Percentiles rank a stretch among this genome's conserved stretches.
These are phyloP conservation scores for Batillaria attramentaria DNA, from an alignment of 1,140 invertebrate species.

Conservation along the genomic window DNA sequence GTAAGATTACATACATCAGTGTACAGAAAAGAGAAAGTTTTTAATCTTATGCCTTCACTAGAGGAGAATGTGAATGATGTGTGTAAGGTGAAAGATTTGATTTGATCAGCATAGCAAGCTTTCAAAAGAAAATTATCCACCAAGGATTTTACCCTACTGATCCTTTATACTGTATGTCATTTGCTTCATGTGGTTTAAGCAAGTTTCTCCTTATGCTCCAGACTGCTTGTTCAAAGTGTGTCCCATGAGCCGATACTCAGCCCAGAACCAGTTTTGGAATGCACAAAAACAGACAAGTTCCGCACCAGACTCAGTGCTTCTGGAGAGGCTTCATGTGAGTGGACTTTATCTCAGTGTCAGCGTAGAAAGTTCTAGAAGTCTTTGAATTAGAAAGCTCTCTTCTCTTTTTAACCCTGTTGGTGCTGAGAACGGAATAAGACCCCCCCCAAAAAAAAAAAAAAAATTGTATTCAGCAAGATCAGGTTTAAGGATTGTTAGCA, in stretches of 20 bases:
- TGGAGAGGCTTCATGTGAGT: conserved; percentile 87
- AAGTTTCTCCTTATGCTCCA: conserved; percentile 74
- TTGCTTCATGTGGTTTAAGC: too few relatives aligned
- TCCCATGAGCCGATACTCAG: conserved; percentile 98
- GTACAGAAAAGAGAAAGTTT: too few relatives aligned
- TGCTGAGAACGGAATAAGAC: too few relatives aligned
- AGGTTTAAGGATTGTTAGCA: too few relatives aligned
- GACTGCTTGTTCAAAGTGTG: conserved; percentile 99
- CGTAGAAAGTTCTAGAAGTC: not conserved
- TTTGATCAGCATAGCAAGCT: too few relatives aligned
- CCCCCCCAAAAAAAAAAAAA: not conserved
- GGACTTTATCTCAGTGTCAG: not conserved
- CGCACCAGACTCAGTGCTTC: conserved; percentile 89
- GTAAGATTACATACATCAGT: too few relatives aligned
- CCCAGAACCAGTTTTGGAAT: conserved; percentile 99
- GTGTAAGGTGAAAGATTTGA: too few relatives aligned
- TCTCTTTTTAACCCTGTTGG: not conserved
- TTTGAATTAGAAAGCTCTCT: not conserved
- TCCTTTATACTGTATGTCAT: too few relatives aligned
- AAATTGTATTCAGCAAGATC: not conserved
- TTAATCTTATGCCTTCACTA: too few relatives aligned
- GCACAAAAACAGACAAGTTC: conserved; percentile 90
- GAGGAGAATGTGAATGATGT: too few relatives aligned
- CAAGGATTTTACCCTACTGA: too few relatives aligned
- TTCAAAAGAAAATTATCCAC: too few relatives aligned